These are phyloP conservation scores for Cichladusa arquata DNA, from an alignment of 2,113 vertebrate species.

Conservation along the genomic window DNA sequence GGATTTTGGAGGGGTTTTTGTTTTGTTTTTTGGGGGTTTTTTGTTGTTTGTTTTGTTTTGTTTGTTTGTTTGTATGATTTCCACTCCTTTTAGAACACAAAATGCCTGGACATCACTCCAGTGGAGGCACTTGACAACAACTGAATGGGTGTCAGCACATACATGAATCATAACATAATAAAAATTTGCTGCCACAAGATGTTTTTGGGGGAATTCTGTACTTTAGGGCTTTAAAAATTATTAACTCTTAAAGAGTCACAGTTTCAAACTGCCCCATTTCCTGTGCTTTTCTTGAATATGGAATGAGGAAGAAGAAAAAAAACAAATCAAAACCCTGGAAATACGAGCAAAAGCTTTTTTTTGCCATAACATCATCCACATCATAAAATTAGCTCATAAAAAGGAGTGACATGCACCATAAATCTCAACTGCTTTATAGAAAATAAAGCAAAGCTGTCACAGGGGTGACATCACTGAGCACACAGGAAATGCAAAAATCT, in stretches of 20 bases:
- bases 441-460: constrained; percentile 11
- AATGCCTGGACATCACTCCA: not conserved
- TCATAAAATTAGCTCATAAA: not conserved
- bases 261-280: not conserved
- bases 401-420: not conserved
- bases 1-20: too few species aligned
- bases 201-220: not conserved
- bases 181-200: not conserved
- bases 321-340: not conserved
- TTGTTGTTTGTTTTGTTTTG: too few species aligned
- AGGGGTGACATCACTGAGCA: not conserved
- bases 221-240: not conserved
- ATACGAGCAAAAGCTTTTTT: not conserved
- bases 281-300: not conserved
- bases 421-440: not conserved
- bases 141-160: not conserved
- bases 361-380: not conserved
- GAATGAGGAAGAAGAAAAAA: not conserved
- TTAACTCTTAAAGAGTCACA: not conserved
- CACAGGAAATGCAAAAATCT: not conserved
- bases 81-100: not conserved
- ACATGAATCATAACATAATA: not conserved
- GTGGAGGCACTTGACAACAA: not conserved
- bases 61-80: not conserved
- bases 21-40: too few species aligned